Base-by-base conservation (phyloP, 2,888 invertebrate species). In the Pardosa pseudoannulata region DNA sequence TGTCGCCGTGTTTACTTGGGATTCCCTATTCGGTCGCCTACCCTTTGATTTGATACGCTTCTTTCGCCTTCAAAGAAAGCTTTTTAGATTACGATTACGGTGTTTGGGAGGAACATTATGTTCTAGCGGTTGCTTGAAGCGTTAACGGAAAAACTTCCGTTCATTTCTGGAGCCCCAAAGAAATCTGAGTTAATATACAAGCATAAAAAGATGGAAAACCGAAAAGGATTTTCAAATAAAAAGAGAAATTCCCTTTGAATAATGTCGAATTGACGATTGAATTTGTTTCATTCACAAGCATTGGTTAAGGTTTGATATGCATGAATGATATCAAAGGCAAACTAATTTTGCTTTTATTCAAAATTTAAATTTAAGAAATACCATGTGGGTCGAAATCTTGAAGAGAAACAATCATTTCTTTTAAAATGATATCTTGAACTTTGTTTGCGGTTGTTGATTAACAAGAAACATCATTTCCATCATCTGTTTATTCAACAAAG, bases 1-100 rank as follows among this genome's bases (percentile, higher is more conserved):
- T 75, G 70, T 75, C 70, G 41, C 73, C 32, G 75, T 82, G 81
- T 75, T 82, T 82, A 75, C 73, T 62, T 56, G 74, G 67, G 62
- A 41, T 62, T 62, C 29, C 29, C 39, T 9, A 68, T 62, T 41
- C 65, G 73, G 23, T 67, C 73, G 36, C 80, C 62, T 75, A 64
- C 68, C 74, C 79, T 75, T 75, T 82, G 70, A 75, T 67, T 67
- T 67, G 23, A 23, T 56, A 16, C 46, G 2, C 46, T 46, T 46
- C 16, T 46, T 28, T 27, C 41, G 28, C 41, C 71, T 79, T 64
- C 79, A 62, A 79, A 79, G 62, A 23, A 28, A 56, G 19, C 62
- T 80, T 80, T 73, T 73, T 72, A 41, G 27, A 46, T 28, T 41
- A 27, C 41, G 13, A 31, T 19, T 56, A 46, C 56, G 19, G 2